Evolutionary conservation across 2,797 vertebrate genomes (phyloP).

Genomic region (Chelmon rostratus): DNA sequence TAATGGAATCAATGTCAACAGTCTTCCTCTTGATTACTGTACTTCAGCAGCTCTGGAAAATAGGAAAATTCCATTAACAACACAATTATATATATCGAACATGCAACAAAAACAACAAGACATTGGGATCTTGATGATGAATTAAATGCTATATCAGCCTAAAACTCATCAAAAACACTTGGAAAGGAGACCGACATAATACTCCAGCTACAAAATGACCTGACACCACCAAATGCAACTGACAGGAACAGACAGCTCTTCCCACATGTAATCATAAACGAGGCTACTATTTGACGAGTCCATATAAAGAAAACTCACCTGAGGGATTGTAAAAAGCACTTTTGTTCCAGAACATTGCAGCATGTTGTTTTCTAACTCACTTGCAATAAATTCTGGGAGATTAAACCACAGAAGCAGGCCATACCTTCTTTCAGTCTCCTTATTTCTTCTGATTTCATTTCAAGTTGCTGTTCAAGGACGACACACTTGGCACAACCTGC

Average conservation of each 20-base stretch:
- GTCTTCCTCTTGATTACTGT: conserved; percentile 38
- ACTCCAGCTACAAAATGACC: background rate
- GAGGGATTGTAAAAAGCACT: background rate
- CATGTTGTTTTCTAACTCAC: background rate
- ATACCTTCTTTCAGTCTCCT: conserved; percentile 73
- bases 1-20: background rate
- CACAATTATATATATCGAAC: background rate
- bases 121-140: background rate
- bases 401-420: background rate
- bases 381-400: background rate
- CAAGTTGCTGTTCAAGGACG: conserved; percentile 54
- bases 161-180: background rate
- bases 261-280: background rate
- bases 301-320: background rate
- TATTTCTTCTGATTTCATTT: conserved; percentile 54
- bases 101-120: background rate
- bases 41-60: conserved; percentile 63
- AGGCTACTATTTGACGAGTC: background rate
- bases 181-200: background rate
- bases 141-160: background rate
- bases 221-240: too few species aligned
- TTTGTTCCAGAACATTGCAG: background rate
- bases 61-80: conserved; percentile 7
- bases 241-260: too few species aligned
- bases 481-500: conserved; percentile 72